Conservation (phyloP, 2,797 vertebrate genomes). For the Eidolon dupreanum region DNA sequence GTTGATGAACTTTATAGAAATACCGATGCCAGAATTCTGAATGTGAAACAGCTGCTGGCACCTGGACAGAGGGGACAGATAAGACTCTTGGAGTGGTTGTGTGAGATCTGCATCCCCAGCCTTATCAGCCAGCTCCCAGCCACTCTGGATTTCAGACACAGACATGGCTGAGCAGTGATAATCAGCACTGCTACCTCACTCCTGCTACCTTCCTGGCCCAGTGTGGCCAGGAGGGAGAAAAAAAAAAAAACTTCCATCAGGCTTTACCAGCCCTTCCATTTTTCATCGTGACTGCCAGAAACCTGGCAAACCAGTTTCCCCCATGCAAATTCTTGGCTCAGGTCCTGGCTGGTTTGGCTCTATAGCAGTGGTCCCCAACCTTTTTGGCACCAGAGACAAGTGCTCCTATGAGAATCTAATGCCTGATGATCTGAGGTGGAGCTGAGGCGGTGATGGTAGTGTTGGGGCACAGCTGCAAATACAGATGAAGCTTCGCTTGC, state of each 20-base stretch:
- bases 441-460: no score
- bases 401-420: no score
- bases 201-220: not conserved
- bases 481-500: no score
- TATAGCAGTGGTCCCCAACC: not conserved
- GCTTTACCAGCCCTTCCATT: not conserved
- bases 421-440: no score
- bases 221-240: not conserved
- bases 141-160: not conserved
- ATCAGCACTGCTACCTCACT: not conserved
- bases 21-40: slow-evolving; percentile 98
- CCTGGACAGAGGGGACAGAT: slow-evolving; percentile 82
- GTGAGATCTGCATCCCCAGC: not conserved
- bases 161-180: not conserved
- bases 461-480: no score
- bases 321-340: not conserved
- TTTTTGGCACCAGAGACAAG: no score
- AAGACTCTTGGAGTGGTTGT: not conserved
- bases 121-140: not conserved
- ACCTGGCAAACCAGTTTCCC: not conserved
- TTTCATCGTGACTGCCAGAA: slow-evolving; percentile 45
- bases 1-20: slow-evolving; percentile 96
- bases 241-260: not conserved
- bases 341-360: not conserved
- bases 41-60: slow-evolving; percentile 95